phyloP scores from a whole-genome alignment of 2,113 vertebrate genomes.

The Mobula birostris region DNA sequence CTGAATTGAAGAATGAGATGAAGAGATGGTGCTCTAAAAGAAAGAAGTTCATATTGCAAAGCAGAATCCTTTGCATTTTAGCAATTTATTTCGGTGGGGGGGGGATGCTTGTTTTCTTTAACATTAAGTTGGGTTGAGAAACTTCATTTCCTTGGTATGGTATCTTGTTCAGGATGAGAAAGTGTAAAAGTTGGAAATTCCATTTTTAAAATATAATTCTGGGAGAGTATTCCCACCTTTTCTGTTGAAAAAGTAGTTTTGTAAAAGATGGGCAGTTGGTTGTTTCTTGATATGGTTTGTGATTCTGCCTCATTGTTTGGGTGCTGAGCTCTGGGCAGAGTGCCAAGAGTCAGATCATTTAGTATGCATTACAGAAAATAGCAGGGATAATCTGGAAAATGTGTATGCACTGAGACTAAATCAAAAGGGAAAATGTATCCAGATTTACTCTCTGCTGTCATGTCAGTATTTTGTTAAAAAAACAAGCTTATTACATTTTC shows the following conservation, averaged over 20 bases:
- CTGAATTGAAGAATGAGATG: background rate
- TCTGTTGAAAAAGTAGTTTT: background rate
- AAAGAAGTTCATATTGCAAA: background rate
- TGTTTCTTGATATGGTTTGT: conserved; percentile 24
- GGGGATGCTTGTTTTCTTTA: background rate
- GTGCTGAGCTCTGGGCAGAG: conserved; percentile 13
- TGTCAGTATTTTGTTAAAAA: background rate
- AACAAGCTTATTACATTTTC: background rate
- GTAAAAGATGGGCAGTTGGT: background rate
- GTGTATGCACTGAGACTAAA: conserved; percentile 17
- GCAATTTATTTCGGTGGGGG: background rate
- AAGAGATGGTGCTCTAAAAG: background rate
- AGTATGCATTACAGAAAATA: conserved; percentile 30
- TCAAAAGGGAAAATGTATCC: conserved; percentile 22
- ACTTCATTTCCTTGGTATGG: background rate
- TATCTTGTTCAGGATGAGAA: background rate
- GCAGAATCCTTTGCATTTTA: background rate
- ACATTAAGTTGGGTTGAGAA: background rate
- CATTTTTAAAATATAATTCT: background rate
- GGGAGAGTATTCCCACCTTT: background rate
- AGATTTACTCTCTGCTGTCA: background rate
- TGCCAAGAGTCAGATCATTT: conserved; percentile 33
- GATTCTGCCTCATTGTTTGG: conserved; percentile 35
- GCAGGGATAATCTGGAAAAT: conserved; percentile 30
- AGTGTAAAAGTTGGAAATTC: background rate